Evolutionary conservation across 2,888 invertebrate genomes (phyloP), one percentile per base, ranked within the genome.

Genomic region (Megastigmus dorsalis): DNA sequence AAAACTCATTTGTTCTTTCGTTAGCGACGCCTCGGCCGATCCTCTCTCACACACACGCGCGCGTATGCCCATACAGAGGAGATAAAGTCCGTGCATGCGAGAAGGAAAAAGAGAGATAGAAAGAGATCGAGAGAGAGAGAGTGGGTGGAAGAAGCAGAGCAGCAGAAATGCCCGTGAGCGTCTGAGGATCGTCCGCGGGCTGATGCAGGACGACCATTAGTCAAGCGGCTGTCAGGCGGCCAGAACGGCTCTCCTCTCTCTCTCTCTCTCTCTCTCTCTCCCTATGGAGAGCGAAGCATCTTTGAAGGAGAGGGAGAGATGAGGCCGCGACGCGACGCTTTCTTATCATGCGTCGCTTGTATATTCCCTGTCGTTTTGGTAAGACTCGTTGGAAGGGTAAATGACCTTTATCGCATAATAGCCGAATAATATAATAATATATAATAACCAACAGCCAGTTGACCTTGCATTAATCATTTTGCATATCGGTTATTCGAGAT

Each of bases 201-300:
- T 81, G 79, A 82, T 79, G 79, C 82, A 81, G 80, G 81, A 79
- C 80, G 80, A 79, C 80, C 84, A 83, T 84, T 83, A 83, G 82
- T 82, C 83, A 83, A 79, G 80, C n/a, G 71, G 36, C 68, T 60
- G 68, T 69, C 68, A 60, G 23, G 30, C 59, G 68, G 18, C 50
- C 36, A 5, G 45, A 13, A 10, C 18, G 18, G 45, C 15, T 3
- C 4, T 20, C 45, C 10, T 9, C 18, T 13, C 20, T 13, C 20
- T 5, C 45, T 7, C 23, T 2, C 13, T 45, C 20, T 9, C 18
- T 13, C 20, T 13, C 20, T 5, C 45, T 7, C 23, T 2, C 13
- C 18, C 20, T 13, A 45, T 6, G 20, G 45, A 45, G 45, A 45
- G 7, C 7, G 9, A n/a, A n/a, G 41, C 13, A 13, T 10, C 41